phyloP scores from a whole-genome alignment of 1,140 invertebrate species.

The Papilio glaucus region DNA sequence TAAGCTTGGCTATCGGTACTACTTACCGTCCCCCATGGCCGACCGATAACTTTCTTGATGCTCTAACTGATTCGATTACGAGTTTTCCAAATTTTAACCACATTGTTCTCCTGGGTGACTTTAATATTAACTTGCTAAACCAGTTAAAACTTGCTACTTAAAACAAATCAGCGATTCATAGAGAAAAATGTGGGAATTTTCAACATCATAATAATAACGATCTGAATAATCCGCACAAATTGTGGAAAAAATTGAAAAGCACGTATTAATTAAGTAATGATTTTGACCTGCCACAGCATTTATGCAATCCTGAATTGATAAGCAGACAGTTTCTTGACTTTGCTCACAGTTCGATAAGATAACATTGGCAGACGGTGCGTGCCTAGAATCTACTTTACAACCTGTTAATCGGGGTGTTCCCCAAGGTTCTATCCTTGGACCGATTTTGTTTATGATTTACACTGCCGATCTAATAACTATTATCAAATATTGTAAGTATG shows the following conservation, averaged over 20 bases:
- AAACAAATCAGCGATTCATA: not conserved
- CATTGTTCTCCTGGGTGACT: not conserved
- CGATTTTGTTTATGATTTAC: too few species aligned
- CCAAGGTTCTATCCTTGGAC: too few species aligned
- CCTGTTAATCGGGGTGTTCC: too few species aligned
- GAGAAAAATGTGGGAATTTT: not conserved
- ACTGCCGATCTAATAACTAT: too few species aligned
- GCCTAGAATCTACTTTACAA: too few species aligned
- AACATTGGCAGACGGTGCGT: too few species aligned
- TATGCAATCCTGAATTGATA: too few species aligned
- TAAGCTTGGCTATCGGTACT: constrained; percentile 35
- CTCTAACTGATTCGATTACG: not conserved
- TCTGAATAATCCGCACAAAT: too few species aligned
- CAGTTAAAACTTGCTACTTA: not conserved
- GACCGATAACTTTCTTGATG: not conserved
- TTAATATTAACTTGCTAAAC: too few species aligned
- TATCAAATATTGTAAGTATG: too few species aligned
- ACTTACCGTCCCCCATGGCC: constrained; percentile 38
- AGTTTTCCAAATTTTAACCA: not conserved
- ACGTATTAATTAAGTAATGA: not conserved
- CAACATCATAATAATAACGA: constrained; percentile 3
- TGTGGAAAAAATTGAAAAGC: too few species aligned
- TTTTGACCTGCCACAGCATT: not conserved
- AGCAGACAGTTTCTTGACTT: not conserved
- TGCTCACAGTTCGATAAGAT: too few species aligned